Base-by-base conservation (phyloP, 2,888 invertebrate species). In the Drosophila colorata region DNA sequence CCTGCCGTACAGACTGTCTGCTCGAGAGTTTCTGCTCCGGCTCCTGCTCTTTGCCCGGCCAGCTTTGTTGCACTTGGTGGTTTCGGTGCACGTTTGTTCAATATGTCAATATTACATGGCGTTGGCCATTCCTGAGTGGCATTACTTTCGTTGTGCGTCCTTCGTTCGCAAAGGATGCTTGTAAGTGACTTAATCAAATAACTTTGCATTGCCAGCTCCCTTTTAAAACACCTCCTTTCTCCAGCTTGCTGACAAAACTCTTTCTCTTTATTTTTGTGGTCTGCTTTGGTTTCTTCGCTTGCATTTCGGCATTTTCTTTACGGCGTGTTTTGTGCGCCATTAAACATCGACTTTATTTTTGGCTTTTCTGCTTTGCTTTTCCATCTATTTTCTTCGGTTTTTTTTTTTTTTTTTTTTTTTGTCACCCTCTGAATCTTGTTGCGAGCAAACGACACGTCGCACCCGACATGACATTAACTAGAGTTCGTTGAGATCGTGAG, bases 101-200 rank as follows among this genome's bases (percentile, higher is more conserved):
- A 87, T 87, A 87, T 87, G 86, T 87, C 88, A 87, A 87, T 87
- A 88, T 87, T 88, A 87, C 87, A 83, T 80, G 79, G 79, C 75
- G 63, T 70, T 72, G 76, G 81, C 70, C 69, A 67, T 57, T 64
- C 78, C 79, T 75, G 78, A 83, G 76, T 78, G 88, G 74, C 74
- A 87, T 86, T 86, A 76, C 73, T 71, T 80, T 43, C 61, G 51
- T 43, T 55, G 51, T 47, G 58, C 58, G 65, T 51, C 52, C 59
- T 58, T 61, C 41, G 31, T 38, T 33, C 55, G 47, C 65, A 52
- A 57, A 64, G 69, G 70, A 61, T 71, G 75, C 73, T 80, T 67
- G 78, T 84, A 87, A 86, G 88, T 86, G 87, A 83, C 84, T 85
- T 85, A 88, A 85, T 85, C 84, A 85, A 88, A 85, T 88, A 85